Evolutionary conservation across 2,113 vertebrate species (phyloP).

Genomic region (Lagopus muta): DNA sequence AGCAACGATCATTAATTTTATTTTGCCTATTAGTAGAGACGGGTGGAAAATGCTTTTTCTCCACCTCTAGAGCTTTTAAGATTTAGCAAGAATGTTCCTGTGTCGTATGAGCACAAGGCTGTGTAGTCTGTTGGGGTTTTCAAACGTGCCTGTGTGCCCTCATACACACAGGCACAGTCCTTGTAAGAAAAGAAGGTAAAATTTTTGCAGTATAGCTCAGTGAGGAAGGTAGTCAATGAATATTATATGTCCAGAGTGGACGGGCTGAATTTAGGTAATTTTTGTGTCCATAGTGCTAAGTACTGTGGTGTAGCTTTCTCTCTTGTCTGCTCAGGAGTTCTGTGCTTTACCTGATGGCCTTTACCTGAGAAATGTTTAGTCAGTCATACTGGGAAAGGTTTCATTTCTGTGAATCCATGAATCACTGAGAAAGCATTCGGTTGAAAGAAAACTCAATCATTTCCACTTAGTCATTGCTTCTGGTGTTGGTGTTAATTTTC

Average conservation of each 20-base stretch:
- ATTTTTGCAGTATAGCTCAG: neutral
- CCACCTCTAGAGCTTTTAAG: neutral
- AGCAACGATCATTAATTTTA: constrained; percentile 25
- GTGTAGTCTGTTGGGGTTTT: neutral
- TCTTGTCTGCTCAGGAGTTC: neutral
- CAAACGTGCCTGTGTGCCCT: rapidly evolving
- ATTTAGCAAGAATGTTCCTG: neutral
- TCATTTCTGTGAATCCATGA: neutral
- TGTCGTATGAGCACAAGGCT: neutral
- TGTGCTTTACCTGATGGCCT: neutral
- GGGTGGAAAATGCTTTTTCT: neutral
- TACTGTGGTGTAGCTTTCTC: neutral
- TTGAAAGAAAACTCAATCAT: neutral
- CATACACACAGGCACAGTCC: rapidly evolving
- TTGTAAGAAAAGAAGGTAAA: neutral
- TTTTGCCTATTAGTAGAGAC: neutral
- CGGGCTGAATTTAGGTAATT: neutral
- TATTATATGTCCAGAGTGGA: neutral
- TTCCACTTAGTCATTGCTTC: neutral
- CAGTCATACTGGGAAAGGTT: neutral
- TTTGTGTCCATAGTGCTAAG: neutral
- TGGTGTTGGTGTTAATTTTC: neutral
- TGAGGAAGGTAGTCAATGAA: neutral
- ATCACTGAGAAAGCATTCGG: neutral
- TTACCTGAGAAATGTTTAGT: neutral